Evolutionary conservation across 1,140 invertebrate genomes (phyloP), one percentile per base, ranked within the genome.

Genomic region (Pseudomyrmex concolor): DNA sequence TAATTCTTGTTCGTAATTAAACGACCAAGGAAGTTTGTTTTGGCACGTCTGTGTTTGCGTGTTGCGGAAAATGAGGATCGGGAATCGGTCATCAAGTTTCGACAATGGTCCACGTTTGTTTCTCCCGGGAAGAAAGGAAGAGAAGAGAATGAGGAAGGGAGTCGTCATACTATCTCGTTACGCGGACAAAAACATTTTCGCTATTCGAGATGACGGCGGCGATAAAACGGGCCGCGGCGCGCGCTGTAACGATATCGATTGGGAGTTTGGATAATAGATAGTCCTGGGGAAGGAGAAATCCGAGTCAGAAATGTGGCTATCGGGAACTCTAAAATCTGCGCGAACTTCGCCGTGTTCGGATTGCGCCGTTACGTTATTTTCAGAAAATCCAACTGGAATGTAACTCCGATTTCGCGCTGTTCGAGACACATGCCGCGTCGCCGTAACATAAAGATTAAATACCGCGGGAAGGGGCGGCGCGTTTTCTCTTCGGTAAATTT

Each of bases 241-340:
- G 43, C 45, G 19, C 73, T 43, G 60, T 76, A 70, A 50, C 76
- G 76, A 80, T 80, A 80, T 80, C 76, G 76, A 80, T 80, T 59
- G 67, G 66, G 71, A 71, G 66, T 80, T 80, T 59, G 76, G 55
- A 70, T 80, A 80, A 80, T 80, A 55, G 54, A 80, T 71, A 80
- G 76, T 80, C 34, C 34, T 50, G 54, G 54, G 22, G 66, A 80
- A 71, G 54, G 66, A 70, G 76, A 71, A 59, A 80, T 80, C 54
- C 12, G 76, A 80, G 51, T 80, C 66, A 80, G 76, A 50, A 71
- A 60, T 59, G 76, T 57, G 17, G 15, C 43, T 48, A 68, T 57
- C 48, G 34, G 76, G 48, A 80, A 60, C 43, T 50, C 66, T 48
- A 71, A 78, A 80, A 70, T 78, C 51, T 78, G 51, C 48, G 51